Percentiles rank a stretch among this genome's conserved stretches.
Conservation (phyloP, 2,113 vertebrate genomes). For the Isichthys henryi region DNA sequence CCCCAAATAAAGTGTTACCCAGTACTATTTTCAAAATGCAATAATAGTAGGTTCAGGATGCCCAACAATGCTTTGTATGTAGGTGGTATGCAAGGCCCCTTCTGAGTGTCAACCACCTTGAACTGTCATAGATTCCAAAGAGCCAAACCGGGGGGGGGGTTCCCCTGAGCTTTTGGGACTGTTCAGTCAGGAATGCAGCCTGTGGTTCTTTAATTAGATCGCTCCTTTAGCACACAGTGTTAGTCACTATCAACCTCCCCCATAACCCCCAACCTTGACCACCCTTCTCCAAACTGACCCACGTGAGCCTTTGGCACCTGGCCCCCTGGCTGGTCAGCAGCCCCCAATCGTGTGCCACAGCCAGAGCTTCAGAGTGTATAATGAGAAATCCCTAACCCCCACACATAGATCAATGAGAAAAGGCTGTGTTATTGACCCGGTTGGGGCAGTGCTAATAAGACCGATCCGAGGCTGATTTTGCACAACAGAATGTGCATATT, state of each 20-base stretch:
- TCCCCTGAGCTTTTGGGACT: neutral
- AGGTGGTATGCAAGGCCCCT: neutral
- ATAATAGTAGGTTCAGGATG: neutral
- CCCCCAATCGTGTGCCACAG: neutral
- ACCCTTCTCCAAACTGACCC: neutral
- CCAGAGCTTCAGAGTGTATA: neutral
- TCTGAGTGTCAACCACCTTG: neutral
- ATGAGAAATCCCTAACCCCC: neutral
- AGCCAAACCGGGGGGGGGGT: neutral
- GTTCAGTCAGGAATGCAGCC: neutral
- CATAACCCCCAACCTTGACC: neutral
- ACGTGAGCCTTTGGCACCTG: neutral
- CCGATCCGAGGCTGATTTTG: neutral
- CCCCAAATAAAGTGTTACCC: neutral
- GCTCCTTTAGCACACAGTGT: neutral
- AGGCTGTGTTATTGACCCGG: neutral
- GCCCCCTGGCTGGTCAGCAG: neutral
- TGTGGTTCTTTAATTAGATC: slow-evolving; percentile 13
- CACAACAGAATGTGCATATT: neutral
- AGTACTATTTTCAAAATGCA: neutral
- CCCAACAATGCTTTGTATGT: neutral
- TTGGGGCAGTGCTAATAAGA: neutral
- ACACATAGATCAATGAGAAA: neutral
- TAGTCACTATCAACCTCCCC: neutral
- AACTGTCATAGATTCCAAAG: neutral